phyloP scores from a whole-genome alignment of 2,888 invertebrate genomes.

The Pterostichus madidus region DNA sequence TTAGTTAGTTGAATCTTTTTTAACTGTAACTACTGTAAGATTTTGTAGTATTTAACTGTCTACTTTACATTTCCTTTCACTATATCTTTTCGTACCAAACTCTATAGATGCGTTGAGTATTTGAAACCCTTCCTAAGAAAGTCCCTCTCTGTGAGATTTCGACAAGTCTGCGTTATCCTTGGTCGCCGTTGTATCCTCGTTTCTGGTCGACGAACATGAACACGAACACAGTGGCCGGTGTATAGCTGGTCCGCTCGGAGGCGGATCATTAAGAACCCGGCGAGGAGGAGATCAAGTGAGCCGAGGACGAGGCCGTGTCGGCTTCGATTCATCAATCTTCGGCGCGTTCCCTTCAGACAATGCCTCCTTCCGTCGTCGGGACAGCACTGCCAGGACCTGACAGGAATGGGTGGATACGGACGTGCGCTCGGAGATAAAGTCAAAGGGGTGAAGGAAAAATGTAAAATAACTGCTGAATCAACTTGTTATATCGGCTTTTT shows the following conservation, averaged over 20 bases:
- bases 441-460: constrained; percentile 28
- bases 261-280: constrained; percentile 43
- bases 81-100: no score
- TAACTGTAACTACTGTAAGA: no score
- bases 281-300: constrained; percentile 41
- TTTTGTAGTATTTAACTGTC: no score
- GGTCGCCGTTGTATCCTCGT: constrained; percentile 7
- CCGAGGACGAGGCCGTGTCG: constrained; percentile 30
- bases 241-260: background rate
- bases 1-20: no score
- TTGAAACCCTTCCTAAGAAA: background rate
- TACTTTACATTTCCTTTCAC: no score
- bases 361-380: constrained; percentile 38
- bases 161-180: no score
- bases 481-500: no score
- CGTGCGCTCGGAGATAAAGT: background rate
- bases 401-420: background rate
- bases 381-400: constrained; percentile 6
- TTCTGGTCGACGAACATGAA: constrained; percentile 41
- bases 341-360: constrained; percentile 50
- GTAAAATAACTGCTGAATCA: constrained; percentile 15
- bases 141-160: background rate
- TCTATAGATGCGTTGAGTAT: background rate
- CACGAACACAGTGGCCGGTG: background rate
- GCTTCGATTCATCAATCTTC: constrained; percentile 63